Percentiles rank a stretch among this genome's conserved stretches.
These are phyloP conservation scores for Biston betularia DNA, from an alignment of 2,888 invertebrate genomes.

Conservation along the genomic window DNA sequence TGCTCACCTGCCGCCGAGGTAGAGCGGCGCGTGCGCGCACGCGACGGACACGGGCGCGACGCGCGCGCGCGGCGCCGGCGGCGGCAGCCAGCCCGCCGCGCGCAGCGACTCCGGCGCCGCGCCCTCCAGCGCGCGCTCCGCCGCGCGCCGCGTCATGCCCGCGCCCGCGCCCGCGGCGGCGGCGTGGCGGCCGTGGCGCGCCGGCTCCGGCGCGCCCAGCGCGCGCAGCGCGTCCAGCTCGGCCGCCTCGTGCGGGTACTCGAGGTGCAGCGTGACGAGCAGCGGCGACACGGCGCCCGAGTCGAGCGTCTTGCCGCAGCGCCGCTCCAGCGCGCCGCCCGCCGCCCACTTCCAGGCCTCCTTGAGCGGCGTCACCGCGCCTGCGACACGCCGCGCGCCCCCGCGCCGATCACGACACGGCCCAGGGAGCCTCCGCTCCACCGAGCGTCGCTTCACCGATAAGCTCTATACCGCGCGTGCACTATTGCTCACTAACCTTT, in stretches of 20 bases:
- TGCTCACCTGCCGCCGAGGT: constrained; percentile 88
- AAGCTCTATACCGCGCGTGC: too few relatives aligned
- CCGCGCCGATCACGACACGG: not conserved
- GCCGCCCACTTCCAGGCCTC: constrained; percentile 91
- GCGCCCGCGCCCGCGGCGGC: constrained; percentile 88
- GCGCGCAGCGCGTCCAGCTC: constrained; percentile 54
- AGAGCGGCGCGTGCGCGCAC: constrained; percentile 87
- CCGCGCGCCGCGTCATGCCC: constrained; percentile 86
- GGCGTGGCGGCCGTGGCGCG: constrained; percentile 89
- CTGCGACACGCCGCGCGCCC: constrained; percentile 45
- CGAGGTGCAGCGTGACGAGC: constrained; percentile 86
- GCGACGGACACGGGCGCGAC: constrained; percentile 81
- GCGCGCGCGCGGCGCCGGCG: constrained; percentile 67
- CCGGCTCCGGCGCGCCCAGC: constrained; percentile 53
- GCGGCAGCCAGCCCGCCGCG: constrained; percentile 65
- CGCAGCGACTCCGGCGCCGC: constrained; percentile 67
- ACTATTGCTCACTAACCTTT: too few relatives aligned
- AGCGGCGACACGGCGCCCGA: constrained; percentile 86
- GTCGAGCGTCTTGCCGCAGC: constrained; percentile 68
- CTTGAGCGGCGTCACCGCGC: constrained; percentile 87
- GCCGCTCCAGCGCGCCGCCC: constrained; percentile 26
- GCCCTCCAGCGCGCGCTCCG: constrained; percentile 84
- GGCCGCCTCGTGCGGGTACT: constrained; percentile 86
- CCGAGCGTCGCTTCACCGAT: too few relatives aligned
- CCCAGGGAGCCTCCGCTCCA: too few relatives aligned